phyloP scores from a whole-genome alignment of 2,797 vertebrate genomes.

The Anableps anableps region DNA sequence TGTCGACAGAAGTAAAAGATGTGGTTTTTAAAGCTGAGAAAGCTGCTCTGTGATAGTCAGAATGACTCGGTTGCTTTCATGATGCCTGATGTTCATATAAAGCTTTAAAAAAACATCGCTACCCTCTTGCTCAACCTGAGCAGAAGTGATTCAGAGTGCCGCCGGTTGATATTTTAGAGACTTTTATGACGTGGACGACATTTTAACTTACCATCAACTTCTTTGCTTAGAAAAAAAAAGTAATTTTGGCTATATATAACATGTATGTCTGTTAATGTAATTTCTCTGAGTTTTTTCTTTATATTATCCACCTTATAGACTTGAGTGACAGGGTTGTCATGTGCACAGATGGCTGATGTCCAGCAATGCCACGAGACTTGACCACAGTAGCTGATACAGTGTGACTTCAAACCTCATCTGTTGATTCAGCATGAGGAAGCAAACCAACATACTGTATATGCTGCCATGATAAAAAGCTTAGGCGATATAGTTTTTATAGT shows the following conservation, averaged over 20 bases:
- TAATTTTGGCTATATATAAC: too few species aligned
- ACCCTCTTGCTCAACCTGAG: constrained; percentile 17
- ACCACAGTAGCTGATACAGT: constrained; percentile 18
- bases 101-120: constrained; percentile 18
- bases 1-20: constrained; percentile 57
- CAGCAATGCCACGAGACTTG: constrained; percentile 5
- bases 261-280: neutral
- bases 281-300: constrained; percentile 15
- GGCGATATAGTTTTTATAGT: constrained; percentile 9
- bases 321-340: neutral
- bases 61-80: constrained; percentile 62
- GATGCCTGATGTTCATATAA: constrained; percentile 41
- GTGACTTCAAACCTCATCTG: constrained; percentile 11
- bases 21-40: constrained; percentile 70
- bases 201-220: neutral
- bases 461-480: neutral
- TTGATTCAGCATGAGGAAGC: constrained; percentile 33
- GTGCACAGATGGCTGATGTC: neutral
- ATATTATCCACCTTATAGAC: constrained; percentile 22
- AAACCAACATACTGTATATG: neutral
- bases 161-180: constrained; percentile 5
- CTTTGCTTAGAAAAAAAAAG: neutral
- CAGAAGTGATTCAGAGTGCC: constrained; percentile 27
- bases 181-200: neutral
- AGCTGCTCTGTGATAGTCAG: constrained; percentile 68